Percentiles rank a stretch among this genome's conserved stretches.
phyloP scores from a whole-genome alignment of 2,797 vertebrate genomes.

The Spheniscus humboldti region DNA sequence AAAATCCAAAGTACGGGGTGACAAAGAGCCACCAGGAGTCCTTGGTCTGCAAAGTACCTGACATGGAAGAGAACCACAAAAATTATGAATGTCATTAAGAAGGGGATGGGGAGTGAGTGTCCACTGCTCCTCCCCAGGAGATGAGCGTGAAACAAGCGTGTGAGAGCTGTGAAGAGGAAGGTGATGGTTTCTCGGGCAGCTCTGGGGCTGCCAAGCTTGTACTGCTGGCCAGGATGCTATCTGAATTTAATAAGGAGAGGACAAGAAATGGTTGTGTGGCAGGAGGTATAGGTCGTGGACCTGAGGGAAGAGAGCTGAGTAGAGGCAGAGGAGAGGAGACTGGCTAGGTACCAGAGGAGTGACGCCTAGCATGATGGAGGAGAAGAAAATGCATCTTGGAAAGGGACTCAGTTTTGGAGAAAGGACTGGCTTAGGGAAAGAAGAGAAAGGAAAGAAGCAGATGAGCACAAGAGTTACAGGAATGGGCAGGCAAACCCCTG shows the following conservation, averaged over 20 bases:
- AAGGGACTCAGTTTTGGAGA: not conserved
- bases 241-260: accelerated
- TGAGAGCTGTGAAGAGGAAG: not conserved
- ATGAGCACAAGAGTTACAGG: not conserved
- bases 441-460: not conserved
- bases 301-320: not conserved
- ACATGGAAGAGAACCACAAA: not conserved
- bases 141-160: accelerated
- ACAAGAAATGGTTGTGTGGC: not conserved
- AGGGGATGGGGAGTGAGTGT: not conserved
- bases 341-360: not conserved
- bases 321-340: not conserved
- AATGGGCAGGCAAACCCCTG: not conserved
- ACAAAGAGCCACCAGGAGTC: not conserved
- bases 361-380: not conserved
- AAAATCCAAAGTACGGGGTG: not conserved
- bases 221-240: not conserved
- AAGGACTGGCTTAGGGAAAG: not conserved
- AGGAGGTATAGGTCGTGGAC: not conserved
- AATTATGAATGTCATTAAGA: not conserved
- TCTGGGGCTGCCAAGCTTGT: not conserved
- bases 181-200: not conserved
- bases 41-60: not conserved
- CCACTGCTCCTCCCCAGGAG: not conserved
- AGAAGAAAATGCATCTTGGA: not conserved